phyloP scores from a whole-genome alignment of 1,140 invertebrate species.

The Drosophila guanche region DNA sequence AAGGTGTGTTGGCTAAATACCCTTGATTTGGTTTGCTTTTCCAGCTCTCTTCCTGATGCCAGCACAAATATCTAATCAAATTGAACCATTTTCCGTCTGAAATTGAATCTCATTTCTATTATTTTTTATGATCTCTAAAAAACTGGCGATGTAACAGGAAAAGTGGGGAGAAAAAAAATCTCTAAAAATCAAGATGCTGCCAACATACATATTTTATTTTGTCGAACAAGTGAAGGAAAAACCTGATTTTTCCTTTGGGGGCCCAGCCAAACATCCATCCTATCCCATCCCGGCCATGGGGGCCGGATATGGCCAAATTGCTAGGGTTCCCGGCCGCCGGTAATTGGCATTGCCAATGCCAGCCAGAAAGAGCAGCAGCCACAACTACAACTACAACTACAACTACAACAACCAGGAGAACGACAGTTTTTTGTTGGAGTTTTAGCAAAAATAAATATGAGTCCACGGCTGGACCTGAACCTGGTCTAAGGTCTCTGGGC shows the following conservation, averaged over 20 bases:
- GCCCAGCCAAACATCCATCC: slow-evolving; percentile 48
- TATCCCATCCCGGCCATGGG: slow-evolving; percentile 48
- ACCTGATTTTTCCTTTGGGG: slow-evolving; percentile 67
- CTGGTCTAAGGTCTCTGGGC: slow-evolving; percentile 14
- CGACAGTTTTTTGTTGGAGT: slow-evolving; percentile 59
- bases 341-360: slow-evolving; percentile 78
- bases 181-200: slow-evolving; percentile 57
- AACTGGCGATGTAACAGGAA: slow-evolving; percentile 27
- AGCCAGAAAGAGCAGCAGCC: slow-evolving; percentile 40
- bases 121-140: slow-evolving; percentile 42
- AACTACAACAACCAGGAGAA: slow-evolving; percentile 33
- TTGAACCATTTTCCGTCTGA: slow-evolving; percentile 23
- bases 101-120: slow-evolving; percentile 42
- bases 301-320: slow-evolving; percentile 81
- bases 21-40: slow-evolving; percentile 30
- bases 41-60: slow-evolving; percentile 3
- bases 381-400: slow-evolving; percentile 22
- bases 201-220: slow-evolving; percentile 19
- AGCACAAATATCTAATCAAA: slow-evolving; percentile 34
- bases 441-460: slow-evolving; percentile 71
- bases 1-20: slow-evolving; percentile 53
- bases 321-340: slow-evolving; percentile 74
- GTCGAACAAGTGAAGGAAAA: slow-evolving; percentile 63
- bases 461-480: slow-evolving; percentile 39
- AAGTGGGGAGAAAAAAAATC: slow-evolving; percentile 56